phyloP scores from a whole-genome alignment of 2,797 vertebrate species.

The Mormyrops boulengeri region DNA sequence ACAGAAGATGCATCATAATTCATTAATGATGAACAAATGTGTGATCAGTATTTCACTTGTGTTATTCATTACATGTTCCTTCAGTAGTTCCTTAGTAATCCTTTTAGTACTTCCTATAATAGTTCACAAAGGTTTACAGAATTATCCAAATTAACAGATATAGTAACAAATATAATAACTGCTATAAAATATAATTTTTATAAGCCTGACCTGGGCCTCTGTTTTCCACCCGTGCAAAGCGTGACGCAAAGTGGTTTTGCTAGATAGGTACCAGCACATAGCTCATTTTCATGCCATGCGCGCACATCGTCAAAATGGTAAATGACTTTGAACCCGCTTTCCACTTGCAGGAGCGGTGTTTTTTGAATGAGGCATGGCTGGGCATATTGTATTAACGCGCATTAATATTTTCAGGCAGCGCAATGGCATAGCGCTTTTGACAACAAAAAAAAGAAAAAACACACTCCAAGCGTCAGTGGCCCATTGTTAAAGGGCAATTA shows the following conservation, averaged over 20 bases:
- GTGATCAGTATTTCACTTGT: neutral
- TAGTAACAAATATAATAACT: neutral
- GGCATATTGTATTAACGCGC: neutral
- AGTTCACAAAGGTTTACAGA: neutral
- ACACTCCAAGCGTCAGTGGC: neutral
- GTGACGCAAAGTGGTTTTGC: neutral
- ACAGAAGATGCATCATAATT: neutral
- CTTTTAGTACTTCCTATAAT: neutral
- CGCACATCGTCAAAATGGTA: neutral
- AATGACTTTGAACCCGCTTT: neutral
- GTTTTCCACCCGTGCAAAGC: neutral
- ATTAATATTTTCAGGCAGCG: neutral
- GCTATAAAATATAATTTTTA: neutral
- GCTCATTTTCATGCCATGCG: neutral
- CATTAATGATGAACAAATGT: neutral
- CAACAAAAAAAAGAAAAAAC: neutral
- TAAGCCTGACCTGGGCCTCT: neutral
- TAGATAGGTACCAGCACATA: neutral
- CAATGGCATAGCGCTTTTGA: neutral
- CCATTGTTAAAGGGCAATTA: neutral
- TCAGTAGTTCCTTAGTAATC: neutral
- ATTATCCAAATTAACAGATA: neutral
- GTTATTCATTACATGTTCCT: neutral
- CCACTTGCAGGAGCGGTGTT: neutral
- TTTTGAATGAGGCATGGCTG: neutral